Evolutionary conservation across 2,797 vertebrate genomes (phyloP).

Genomic region (Catharus ustulatus): DNA sequence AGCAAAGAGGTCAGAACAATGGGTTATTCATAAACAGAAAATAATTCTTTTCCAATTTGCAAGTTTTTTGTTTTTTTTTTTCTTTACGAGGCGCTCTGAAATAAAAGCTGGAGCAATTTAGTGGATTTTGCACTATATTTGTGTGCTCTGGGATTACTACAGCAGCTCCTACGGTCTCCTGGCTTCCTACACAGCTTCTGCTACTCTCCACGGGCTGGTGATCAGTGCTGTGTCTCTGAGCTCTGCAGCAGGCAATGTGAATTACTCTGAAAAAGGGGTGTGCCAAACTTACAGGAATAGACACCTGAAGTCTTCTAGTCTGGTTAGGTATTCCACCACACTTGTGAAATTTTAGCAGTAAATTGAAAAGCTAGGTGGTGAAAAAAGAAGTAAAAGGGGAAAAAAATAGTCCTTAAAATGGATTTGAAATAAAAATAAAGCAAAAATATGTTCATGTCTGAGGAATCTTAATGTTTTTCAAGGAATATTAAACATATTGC

Average conservation of each 20-base stretch:
- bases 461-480: neutral
- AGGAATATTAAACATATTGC: neutral
- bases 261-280: neutral
- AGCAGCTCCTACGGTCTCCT: neutral
- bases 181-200: neutral
- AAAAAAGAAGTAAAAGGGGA: neutral
- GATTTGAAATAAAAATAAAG: neutral
- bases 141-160: neutral
- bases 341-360: neutral
- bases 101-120: neutral
- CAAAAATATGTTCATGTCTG: accelerated
- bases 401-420: neutral
- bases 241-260: neutral
- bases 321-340: neutral
- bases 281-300: neutral
- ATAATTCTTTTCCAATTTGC: conserved; percentile 17
- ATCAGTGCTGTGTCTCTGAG: neutral
- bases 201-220: neutral
- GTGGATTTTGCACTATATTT: neutral
- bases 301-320: neutral
- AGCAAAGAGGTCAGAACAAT: conserved; percentile 41
- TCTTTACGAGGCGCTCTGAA: neutral
- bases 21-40: conserved; percentile 42
- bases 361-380: neutral
- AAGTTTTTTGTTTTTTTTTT: neutral